A percentile compares a stretch with the other conserved stretches of the same genome.
phyloP scores from a whole-genome alignment of 2,113 vertebrate genomes.

The Chaetodon trifascialis region DNA sequence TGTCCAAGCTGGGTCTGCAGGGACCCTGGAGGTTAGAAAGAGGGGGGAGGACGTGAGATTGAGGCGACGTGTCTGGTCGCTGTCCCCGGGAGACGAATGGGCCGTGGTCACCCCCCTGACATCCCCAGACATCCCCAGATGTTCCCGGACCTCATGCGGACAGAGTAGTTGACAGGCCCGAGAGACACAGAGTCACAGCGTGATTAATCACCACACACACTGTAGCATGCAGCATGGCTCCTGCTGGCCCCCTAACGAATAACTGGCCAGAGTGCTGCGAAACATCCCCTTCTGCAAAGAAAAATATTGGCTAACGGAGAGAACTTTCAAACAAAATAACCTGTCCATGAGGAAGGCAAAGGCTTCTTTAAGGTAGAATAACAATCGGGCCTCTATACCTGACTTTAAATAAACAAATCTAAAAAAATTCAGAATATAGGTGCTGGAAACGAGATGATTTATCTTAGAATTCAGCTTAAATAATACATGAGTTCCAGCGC shows the following conservation, averaged over 20 bases:
- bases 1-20: slow-evolving; percentile 64
- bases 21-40: slow-evolving; percentile 52
- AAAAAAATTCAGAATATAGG: not conserved
- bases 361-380: not conserved
- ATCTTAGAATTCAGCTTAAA: not conserved
- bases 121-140: slow-evolving; percentile 76
- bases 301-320: slow-evolving; percentile 20
- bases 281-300: slow-evolving; percentile 26
- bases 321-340: not conserved
- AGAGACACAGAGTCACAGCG: slow-evolving; percentile 73
- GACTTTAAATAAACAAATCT: not conserved
- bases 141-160: slow-evolving; percentile 74
- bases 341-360: not conserved
- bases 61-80: slow-evolving; percentile 69
- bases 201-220: slow-evolving; percentile 83
- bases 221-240: slow-evolving; percentile 49
- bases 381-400: not conserved
- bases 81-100: slow-evolving; percentile 75
- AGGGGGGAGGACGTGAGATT: slow-evolving; percentile 44
- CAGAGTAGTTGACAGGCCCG: slow-evolving; percentile 72
- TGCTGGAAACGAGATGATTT: not conserved
- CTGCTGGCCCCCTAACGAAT: slow-evolving; percentile 44
- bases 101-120: slow-evolving; percentile 43
- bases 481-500: not conserved
- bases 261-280: slow-evolving; percentile 36